A percentile compares a stretch with the other conserved stretches of the same genome.
Conservation (phyloP, 2,888 invertebrate genomes). For the Diarsia dahlii region DNA sequence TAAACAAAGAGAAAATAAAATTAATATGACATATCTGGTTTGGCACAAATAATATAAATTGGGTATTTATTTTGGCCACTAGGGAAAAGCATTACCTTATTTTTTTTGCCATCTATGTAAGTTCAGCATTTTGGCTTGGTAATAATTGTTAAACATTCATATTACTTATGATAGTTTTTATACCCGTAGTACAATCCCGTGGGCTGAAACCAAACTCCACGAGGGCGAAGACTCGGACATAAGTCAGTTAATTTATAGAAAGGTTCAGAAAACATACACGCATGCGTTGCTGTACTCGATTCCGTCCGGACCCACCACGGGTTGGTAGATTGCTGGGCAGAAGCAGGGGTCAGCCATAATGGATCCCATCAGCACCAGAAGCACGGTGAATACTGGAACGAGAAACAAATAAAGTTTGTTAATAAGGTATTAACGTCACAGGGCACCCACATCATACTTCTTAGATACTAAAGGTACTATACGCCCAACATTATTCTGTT, state of each 20-base stretch:
- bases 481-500: too few relatives aligned
- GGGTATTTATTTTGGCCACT: too few relatives aligned
- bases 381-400: not conserved
- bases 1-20: not conserved
- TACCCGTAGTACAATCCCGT: too few relatives aligned
- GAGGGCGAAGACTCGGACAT: not conserved
- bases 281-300: not conserved
- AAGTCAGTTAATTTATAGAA: not conserved
- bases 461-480: not conserved
- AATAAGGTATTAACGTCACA: not conserved
- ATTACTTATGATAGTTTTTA: too few relatives aligned
- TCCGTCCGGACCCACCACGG: slow-evolving; percentile 11
- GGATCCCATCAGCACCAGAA: slow-evolving; percentile 7
- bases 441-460: not conserved
- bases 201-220: too few relatives aligned
- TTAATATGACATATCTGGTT: not conserved
- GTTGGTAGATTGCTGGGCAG: not conserved
- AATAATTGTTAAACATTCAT: too few relatives aligned
- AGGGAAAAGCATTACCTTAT: too few relatives aligned
- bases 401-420: not conserved
- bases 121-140: too few relatives aligned
- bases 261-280: not conserved
- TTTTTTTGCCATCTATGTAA: too few relatives aligned
- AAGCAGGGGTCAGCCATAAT: not conserved
- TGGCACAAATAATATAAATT: too few relatives aligned